Evolutionary conservation across 2,113 vertebrate species (phyloP), one percentile per base, ranked within the genome.

Genomic region (Cottus gobio): DNA sequence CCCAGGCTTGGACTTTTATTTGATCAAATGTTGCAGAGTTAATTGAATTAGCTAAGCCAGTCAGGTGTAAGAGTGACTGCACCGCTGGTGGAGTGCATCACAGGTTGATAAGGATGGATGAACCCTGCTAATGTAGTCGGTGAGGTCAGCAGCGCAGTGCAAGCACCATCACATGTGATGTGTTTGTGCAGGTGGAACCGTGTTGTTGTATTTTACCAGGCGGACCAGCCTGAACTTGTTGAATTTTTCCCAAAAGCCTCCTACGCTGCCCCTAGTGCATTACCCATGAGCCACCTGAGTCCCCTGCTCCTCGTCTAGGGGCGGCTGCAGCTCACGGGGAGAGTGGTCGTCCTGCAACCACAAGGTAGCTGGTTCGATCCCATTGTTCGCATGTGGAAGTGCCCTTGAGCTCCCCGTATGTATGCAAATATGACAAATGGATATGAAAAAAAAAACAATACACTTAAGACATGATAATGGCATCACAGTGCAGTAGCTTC

Each of bases 11-110:
- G 80, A 77, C 71, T 82, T 84, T 84, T 77, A 91, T 86, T 87
- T 84, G 69, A 89, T 88, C 80, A 89, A 84, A 90, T 87, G 84
- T 79, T 80, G 72, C 62, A 67, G 36, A 42, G 69, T 77, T 86
- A 89, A 90, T 76, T 89, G 71, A 86, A 89, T 87, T 84, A 90
- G 56, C 61, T 46, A 75, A 65, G 37, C 22, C 85, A 82, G 76
- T 82, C 75, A 77, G 77, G 86, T 77, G 73, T 57, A 70, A 68
- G 56, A 50, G 31, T 73, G 71, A 69, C 30, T 84, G 79, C 72
- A 75, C 24, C 48, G 57, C 1, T 50, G 61, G 74, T 68, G 37
- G 46, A 64, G 52, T 64, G 80, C 42, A 46, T 26, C 77, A 63
- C 31, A 56, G 56, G 57, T 44, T 66, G 66, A 82, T 80, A 71